Conservation (phyloP, 1,140 invertebrate genomes). For the Leptopilina boulardi region DNA sequence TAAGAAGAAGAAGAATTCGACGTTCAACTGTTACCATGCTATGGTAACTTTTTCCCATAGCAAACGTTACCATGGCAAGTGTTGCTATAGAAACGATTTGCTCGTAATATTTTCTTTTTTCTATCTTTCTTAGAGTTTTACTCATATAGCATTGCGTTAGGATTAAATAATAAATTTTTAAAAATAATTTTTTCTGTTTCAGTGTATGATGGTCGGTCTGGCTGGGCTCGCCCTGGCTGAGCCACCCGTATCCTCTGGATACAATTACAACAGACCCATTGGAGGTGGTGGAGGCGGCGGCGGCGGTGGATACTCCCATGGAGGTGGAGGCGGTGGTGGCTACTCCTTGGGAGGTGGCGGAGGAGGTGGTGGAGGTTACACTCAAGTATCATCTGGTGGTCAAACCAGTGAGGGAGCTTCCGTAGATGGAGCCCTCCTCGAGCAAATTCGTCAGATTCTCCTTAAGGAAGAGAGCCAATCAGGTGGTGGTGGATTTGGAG, state of each 20-base stretch:
- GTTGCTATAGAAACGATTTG: too few species aligned
- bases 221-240: slow-evolving; percentile 80
- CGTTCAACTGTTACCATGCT: too few species aligned
- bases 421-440: slow-evolving; percentile 85
- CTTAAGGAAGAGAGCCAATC: slow-evolving; percentile 84
- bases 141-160: too few species aligned
- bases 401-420: slow-evolving; percentile 86
- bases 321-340: slow-evolving; percentile 74
- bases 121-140: too few species aligned
- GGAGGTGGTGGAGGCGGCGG: slow-evolving; percentile 70
- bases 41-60: too few species aligned
- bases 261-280: slow-evolving; percentile 80
- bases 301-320: slow-evolving; percentile 78
- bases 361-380: slow-evolving; percentile 83
- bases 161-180: too few species aligned
- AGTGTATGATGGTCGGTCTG: slow-evolving; percentile 82
- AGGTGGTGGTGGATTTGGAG: slow-evolving; percentile 71
- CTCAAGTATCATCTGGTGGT: slow-evolving; percentile 83
- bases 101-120: too few species aligned
- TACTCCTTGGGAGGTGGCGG: slow-evolving; percentile 71
- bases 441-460: slow-evolving; percentile 88
- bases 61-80: too few species aligned
- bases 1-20: too few species aligned
- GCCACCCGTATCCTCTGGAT: slow-evolving; percentile 79
- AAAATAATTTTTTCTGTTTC: slow-evolving; percentile 62